Evolutionary conservation across 1,140 invertebrate species (phyloP).

Genomic region (Tigriopus japonicus): DNA sequence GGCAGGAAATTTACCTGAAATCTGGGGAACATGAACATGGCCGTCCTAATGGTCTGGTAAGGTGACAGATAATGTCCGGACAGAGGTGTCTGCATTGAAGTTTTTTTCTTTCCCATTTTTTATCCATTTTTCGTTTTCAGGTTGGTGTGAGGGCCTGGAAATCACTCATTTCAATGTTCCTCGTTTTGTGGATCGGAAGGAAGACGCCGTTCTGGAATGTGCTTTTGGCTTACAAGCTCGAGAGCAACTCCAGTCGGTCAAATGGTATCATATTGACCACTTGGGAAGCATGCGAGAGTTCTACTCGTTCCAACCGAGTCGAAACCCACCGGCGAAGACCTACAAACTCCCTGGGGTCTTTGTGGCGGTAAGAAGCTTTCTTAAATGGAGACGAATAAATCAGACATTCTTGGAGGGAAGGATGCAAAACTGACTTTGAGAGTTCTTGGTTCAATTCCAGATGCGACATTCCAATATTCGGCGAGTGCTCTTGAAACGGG

Average conservation of each 20-base stretch:
- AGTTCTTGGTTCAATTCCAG: background rate
- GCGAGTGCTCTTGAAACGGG: background rate
- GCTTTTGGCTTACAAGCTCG: background rate
- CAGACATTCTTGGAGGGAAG: too few relatives aligned
- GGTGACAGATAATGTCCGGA: too few relatives aligned
- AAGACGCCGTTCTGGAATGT: conserved; percentile 2
- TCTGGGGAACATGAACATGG: too few relatives aligned
- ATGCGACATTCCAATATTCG: conserved; percentile 4
- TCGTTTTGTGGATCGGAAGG: conserved; percentile 4
- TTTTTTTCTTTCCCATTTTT: background rate
- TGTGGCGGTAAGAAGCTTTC: conserved; percentile 1
- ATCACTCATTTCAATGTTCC: conserved; percentile 8
- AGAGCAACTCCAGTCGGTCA: conserved; percentile 1
- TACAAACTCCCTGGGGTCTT: background rate
- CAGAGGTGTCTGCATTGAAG: too few relatives aligned
- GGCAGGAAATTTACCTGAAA: too few relatives aligned
- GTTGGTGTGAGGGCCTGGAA: background rate
- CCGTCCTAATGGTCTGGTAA: too few relatives aligned
- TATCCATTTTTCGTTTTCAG: background rate
- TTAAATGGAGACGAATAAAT: too few relatives aligned
- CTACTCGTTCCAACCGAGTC: background rate
- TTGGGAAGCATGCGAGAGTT: background rate
- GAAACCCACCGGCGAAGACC: background rate
- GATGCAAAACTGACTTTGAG: too few relatives aligned
- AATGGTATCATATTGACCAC: conserved; percentile 11